phyloP scores from a whole-genome alignment of 2,888 invertebrate species.

The Tuta absoluta region DNA sequence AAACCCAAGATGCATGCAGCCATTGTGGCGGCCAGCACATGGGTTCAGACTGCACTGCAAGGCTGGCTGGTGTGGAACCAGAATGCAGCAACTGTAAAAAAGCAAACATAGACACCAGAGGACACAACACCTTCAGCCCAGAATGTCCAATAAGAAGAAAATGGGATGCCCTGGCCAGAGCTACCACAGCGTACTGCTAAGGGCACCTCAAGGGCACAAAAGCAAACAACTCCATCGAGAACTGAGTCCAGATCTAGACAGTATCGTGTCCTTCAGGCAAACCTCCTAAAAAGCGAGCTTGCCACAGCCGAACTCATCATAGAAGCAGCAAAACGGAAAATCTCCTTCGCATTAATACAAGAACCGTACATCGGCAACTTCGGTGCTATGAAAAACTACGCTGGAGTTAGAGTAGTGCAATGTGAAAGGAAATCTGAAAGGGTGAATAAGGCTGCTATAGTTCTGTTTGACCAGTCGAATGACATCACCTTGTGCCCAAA shows the following conservation, averaged over 20 bases:
- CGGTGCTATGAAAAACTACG: not conserved
- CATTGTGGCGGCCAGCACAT: slow-evolving; percentile 28
- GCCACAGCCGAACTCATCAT: slow-evolving; percentile 29
- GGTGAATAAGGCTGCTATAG: too few species aligned
- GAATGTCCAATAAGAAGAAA: slow-evolving; percentile 8
- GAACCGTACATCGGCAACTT: slow-evolving; percentile 29
- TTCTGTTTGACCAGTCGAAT: slow-evolving; percentile 20
- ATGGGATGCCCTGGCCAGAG: slow-evolving; percentile 15
- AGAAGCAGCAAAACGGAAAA: slow-evolving; percentile 22
- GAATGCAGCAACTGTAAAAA: not conserved
- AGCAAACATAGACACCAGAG: not conserved
- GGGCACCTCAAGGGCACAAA: not conserved
- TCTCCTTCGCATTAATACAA: slow-evolving; percentile 29
- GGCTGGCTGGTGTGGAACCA: not conserved
- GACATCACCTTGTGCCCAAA: slow-evolving; percentile 25
- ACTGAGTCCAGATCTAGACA: too few species aligned
- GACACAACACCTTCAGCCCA: slow-evolving; percentile 6
- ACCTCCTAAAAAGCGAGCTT: slow-evolving; percentile 26
- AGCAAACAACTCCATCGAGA: not conserved
- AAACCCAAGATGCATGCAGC: slow-evolving; percentile 17
- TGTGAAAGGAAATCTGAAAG: too few species aligned
- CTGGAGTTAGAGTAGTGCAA: slow-evolving; percentile 15
- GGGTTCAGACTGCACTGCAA: not conserved
- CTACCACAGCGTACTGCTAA: slow-evolving; percentile 17
- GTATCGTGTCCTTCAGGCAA: not conserved